phyloP scores from a whole-genome alignment of 2,888 invertebrate species.

The Pimpla rufipes region DNA sequence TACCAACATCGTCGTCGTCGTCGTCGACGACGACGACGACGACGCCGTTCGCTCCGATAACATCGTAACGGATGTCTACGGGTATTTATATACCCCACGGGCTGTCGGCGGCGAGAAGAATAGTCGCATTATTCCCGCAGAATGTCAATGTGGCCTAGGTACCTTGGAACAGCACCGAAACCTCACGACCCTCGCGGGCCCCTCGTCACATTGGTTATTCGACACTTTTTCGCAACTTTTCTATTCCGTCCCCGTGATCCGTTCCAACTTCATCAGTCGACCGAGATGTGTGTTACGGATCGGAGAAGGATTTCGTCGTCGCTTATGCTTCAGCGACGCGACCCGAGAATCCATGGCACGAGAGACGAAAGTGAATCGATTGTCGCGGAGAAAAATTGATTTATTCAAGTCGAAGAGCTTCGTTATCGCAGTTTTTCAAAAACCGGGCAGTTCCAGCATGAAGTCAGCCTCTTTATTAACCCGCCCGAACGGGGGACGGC shows the following conservation, averaged over 20 bases:
- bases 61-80: slow-evolving; percentile 70
- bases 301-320: slow-evolving; percentile 8
- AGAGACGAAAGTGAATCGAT: neutral
- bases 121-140: slow-evolving; percentile 53
- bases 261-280: slow-evolving; percentile 39
- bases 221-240: slow-evolving; percentile 43
- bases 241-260: slow-evolving; percentile 26
- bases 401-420: slow-evolving; percentile 21
- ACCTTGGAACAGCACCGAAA: neutral
- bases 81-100: slow-evolving; percentile 54
- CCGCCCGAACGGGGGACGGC: neutral
- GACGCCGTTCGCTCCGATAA: slow-evolving; percentile 66
- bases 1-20: slow-evolving; percentile 10
- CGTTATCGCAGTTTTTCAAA: slow-evolving; percentile 17
- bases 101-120: slow-evolving; percentile 52
- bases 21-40: slow-evolving; percentile 39
- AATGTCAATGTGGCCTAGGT: slow-evolving; percentile 42
- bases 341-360: neutral
- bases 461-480: slow-evolving; percentile 8
- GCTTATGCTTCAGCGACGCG: neutral
- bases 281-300: slow-evolving; percentile 1
- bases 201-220: slow-evolving; percentile 39
- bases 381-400: slow-evolving; percentile 20
- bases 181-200: slow-evolving; percentile 14
- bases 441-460: neutral